Base-by-base conservation (phyloP, 2,888 invertebrate genomes). In the Meghimatium bilineatum region DNA sequence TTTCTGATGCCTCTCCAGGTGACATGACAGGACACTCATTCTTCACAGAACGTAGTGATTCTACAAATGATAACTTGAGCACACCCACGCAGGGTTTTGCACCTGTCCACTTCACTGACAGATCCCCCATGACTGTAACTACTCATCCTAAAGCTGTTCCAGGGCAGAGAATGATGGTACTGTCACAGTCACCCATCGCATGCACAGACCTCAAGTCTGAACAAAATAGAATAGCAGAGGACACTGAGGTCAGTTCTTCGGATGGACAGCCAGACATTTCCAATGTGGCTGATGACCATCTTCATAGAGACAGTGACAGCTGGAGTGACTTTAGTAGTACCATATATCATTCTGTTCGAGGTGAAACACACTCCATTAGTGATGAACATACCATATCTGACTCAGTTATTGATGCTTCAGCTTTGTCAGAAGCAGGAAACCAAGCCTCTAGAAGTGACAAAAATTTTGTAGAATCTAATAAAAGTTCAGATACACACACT, bases 401-500 rank as follows among this genome's bases (percentile, higher is more conserved):
- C 17, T 17, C 32, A 36, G 10, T 44, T 5, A 44, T 12, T 44
- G 44, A 90, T 44, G 12, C 38, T 10, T 26, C 23, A 29, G 49
- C 23, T 49, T n/a, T 14, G 8, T 36, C 44, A 44, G 5, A 72
- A 1, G 32, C 23, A n/a, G 36, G 20, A 23, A 36, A 29, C 1
- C 44, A 72, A 29, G 20, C n/a, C 12, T 44, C 49, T 29, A n/a
- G 14, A 10, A 29, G 17, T 14, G 29, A 14, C 2, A 49, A 49
- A 72, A 23, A 49, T 76, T 23, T 14, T 1, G 8, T 32, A 12
- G 34, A 12, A 63, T 75, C 12, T 23, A 67, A 38, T 10, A 23
- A 20, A 1, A 36, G 2, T 82, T 87, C 2, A 84, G 86, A 0
- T 3, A 49, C 29, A 86, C 88, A 63, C 88, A 89, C 23, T 87